Evolutionary conservation across 2,113 vertebrate genomes (phyloP).

Genomic region (human (Homo sapiens)): DNA sequence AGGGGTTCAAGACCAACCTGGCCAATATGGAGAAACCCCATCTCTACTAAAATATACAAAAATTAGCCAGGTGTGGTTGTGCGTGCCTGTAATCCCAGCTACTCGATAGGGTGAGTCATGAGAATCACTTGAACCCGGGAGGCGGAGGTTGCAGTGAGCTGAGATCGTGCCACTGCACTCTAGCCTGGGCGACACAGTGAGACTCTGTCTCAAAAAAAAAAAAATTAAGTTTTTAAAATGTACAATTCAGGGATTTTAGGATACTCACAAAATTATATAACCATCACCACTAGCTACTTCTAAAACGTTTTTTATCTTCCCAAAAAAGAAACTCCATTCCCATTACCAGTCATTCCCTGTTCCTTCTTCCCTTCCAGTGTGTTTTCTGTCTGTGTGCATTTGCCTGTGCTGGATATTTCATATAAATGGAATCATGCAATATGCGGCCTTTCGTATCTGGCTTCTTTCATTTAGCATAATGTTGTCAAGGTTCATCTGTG

Average conservation of each 20-base stretch:
- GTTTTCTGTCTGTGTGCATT: neutral
- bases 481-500: neutral
- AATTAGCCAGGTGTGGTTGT: too few relatives aligned
- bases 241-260: neutral
- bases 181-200: too few relatives aligned
- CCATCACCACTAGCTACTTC: neutral
- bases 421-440: neutral
- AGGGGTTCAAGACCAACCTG: too few relatives aligned
- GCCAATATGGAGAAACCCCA: too few relatives aligned
- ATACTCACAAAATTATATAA: neutral
- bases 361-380: neutral
- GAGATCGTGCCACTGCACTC: too few relatives aligned
- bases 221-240: neutral
- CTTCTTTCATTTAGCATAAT: neutral
- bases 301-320: neutral
- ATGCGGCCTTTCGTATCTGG: neutral
- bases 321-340: neutral
- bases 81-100: too few relatives aligned
- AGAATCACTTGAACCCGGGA: too few relatives aligned
- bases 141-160: too few relatives aligned
- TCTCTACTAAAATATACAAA: too few relatives aligned
- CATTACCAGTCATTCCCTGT: neutral
- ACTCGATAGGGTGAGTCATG: too few relatives aligned
- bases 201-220: too few relatives aligned
- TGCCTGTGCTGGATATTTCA: neutral